phyloP scores from a whole-genome alignment of 2,113 vertebrate genomes.

The Catharus bicknelli region DNA sequence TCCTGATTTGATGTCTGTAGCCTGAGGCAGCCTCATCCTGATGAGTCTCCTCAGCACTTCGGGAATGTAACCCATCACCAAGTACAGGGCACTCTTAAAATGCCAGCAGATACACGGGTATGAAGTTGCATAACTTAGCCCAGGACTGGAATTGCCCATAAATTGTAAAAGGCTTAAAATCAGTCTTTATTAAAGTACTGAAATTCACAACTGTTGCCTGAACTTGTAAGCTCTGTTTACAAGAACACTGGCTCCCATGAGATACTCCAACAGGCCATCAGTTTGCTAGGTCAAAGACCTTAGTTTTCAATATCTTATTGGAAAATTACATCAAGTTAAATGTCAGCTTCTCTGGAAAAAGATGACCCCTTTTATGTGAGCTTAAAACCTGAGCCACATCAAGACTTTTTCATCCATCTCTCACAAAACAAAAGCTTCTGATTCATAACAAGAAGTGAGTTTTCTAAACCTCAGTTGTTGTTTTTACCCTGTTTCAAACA shows the following conservation, averaged over 20 bases:
- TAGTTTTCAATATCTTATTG: not conserved
- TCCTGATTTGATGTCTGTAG: not conserved
- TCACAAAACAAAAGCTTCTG: not conserved
- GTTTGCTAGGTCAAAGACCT: not conserved
- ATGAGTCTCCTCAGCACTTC: not conserved
- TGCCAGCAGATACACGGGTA: not conserved
- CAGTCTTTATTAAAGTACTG: not conserved
- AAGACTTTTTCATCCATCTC: not conserved
- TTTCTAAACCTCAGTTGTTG: not conserved
- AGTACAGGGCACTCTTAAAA: not conserved
- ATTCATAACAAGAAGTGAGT: not conserved
- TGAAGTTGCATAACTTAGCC: not conserved
- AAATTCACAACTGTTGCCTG: not conserved
- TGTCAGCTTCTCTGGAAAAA: not conserved
- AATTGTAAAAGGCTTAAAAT: not conserved
- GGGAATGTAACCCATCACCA: not conserved
- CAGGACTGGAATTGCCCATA: not conserved
- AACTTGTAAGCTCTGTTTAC: not conserved
- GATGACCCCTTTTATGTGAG: accelerated
- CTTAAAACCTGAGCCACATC: not conserved
- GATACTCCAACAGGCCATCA: not conserved
- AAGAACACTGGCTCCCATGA: not conserved
- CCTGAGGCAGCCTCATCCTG: not conserved
- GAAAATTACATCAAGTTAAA: not conserved
- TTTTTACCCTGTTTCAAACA: not conserved